Evolutionary conservation across 2,888 invertebrate genomes (phyloP).

Genomic region (Andricus curvator): DNA sequence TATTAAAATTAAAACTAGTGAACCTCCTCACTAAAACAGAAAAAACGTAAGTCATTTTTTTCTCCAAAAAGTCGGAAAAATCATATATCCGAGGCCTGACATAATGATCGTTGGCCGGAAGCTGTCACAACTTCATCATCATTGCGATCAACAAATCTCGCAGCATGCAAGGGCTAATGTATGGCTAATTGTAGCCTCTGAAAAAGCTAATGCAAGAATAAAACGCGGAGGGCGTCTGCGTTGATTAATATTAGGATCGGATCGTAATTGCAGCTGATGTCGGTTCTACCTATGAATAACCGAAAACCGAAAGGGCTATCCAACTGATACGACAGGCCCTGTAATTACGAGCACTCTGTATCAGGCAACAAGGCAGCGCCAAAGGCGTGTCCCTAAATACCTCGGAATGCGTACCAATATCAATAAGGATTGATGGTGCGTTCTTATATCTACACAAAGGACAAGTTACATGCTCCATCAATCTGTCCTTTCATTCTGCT

Average conservation of each 20-base stretch:
- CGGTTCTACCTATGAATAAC: background rate
- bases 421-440: background rate
- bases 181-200: background rate
- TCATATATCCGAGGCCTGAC: background rate
- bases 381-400: background rate
- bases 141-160: background rate
- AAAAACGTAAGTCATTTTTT: too few relatives aligned
- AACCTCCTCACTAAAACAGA: too few relatives aligned
- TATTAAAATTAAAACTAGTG: too few relatives aligned
- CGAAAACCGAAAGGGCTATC: background rate
- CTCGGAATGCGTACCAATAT: background rate
- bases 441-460: background rate
- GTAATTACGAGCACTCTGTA: background rate
- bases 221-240: background rate
- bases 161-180: background rate
- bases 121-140: background rate
- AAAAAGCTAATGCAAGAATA: background rate
- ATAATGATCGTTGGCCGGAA: background rate
- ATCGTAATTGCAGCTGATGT: background rate
- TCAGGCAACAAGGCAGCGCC: background rate
- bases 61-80: too few relatives aligned
- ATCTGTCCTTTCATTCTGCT: background rate
- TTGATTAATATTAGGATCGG: background rate
- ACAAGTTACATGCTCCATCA: background rate
- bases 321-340: background rate